Percentiles rank a stretch among this genome's conserved stretches.
phyloP scores from a whole-genome alignment of 2,113 vertebrate species.

The Tragelaphus strepsiceros region DNA sequence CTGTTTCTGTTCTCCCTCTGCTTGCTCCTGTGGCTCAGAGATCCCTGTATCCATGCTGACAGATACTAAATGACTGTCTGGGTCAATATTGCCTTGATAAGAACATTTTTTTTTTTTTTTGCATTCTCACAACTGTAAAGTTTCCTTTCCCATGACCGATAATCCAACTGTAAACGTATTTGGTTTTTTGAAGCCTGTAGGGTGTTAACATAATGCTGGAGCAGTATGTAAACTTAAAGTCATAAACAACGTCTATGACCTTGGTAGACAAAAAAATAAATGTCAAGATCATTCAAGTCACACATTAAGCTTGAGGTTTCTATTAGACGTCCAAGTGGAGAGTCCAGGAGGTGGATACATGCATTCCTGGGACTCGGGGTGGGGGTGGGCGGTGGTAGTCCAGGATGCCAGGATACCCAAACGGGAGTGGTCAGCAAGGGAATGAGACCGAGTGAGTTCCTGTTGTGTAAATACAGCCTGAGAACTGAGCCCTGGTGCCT shows the following conservation, averaged over 20 bases:
- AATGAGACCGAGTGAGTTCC: neutral
- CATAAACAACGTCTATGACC: neutral
- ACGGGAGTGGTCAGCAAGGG: neutral
- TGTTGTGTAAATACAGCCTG: neutral
- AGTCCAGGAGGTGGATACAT: neutral
- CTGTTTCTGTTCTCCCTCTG: neutral
- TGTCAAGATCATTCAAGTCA: neutral
- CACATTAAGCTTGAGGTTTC: neutral
- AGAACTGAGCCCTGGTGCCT: neutral
- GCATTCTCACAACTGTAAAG: neutral
- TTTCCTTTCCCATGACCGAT: neutral
- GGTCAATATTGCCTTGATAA: neutral
- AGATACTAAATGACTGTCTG: neutral
- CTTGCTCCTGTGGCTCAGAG: neutral
- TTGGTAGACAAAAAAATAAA: neutral
- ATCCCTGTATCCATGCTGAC: neutral
- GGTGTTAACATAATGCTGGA: neutral
- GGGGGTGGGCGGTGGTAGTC: neutral
- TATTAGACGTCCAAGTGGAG: neutral
- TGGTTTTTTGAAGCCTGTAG: neutral
- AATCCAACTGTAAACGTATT: neutral
- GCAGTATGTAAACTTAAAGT: neutral
- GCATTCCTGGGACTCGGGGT: neutral
- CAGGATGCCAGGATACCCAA: neutral
- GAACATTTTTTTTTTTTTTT: neutral